Evolutionary conservation across 2,113 vertebrate species (phyloP).

Genomic region (Monopterus albus): DNA sequence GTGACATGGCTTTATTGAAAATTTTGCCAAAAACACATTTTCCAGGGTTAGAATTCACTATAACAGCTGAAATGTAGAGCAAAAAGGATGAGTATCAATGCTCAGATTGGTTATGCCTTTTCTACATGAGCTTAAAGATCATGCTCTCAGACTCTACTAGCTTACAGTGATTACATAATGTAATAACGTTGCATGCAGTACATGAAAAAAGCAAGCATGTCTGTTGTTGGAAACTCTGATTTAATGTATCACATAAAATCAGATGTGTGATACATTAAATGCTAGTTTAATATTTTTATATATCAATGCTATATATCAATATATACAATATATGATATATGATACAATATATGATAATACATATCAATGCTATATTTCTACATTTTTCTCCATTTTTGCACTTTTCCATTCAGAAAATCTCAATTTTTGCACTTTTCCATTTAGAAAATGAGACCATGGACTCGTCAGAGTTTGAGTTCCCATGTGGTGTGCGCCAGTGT

Average conservation of each 20-base stretch:
- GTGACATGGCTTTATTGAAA: neutral
- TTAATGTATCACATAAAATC: neutral
- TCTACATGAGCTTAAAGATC: no score
- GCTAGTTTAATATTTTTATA: no score
- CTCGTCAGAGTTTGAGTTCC: conserved; percentile 78
- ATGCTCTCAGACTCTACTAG: no score
- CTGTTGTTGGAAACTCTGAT: neutral
- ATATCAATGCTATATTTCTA: neutral
- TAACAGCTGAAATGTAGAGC: neutral
- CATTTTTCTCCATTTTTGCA: neutral
- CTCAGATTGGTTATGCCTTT: neutral
- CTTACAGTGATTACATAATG: no score
- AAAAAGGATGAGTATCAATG: neutral
- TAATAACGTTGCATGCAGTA: no score
- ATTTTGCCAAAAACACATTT: neutral
- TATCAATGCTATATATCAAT: no score
- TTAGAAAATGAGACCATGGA: conserved; percentile 75
- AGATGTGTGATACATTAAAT: no score
- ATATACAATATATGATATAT: no score
- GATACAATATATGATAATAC: no score
- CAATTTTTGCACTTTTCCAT: no score
- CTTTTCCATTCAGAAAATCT: conserved; percentile 62
- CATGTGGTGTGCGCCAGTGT: conserved; percentile 90
- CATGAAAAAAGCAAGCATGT: no score
- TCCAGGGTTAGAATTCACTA: neutral